These are phyloP conservation scores for Tigriopus japonicus DNA, from an alignment of 1,140 invertebrate genomes.

Conservation along the genomic window DNA sequence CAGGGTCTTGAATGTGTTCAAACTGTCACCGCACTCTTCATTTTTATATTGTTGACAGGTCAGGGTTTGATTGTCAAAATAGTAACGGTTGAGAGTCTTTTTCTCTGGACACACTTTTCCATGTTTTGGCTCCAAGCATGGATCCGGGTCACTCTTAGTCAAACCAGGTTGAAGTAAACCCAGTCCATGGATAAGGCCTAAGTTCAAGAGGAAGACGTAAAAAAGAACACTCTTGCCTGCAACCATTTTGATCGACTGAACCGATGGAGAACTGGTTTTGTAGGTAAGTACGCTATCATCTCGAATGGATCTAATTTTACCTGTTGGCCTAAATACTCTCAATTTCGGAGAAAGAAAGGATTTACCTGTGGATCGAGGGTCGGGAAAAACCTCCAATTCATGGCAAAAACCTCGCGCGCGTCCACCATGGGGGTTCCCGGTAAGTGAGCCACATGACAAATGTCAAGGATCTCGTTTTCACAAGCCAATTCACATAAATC, in stretches of 20 bases:
- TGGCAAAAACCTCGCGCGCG: background rate
- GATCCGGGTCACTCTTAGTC: background rate
- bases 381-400: constrained; percentile 9
- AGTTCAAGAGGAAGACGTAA: background rate
- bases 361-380: constrained; percentile 10
- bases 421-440: background rate
- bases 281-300: no score
- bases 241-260: no score
- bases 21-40: no score
- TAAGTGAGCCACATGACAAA: background rate
- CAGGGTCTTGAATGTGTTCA: no score
- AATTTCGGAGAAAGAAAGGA: background rate
- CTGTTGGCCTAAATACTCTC: background rate
- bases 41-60: no score
- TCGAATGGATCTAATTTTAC: background rate
- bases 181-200: background rate
- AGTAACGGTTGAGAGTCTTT: background rate
- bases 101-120: background rate
- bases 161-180: background rate
- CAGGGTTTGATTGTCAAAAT: background rate
- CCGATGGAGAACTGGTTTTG: no score
- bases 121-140: background rate
- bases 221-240: no score
- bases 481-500: constrained; percentile 6
- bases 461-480: background rate